Base-by-base conservation (phyloP, 2,113 vertebrate species). In the Rhea pennata region DNA sequence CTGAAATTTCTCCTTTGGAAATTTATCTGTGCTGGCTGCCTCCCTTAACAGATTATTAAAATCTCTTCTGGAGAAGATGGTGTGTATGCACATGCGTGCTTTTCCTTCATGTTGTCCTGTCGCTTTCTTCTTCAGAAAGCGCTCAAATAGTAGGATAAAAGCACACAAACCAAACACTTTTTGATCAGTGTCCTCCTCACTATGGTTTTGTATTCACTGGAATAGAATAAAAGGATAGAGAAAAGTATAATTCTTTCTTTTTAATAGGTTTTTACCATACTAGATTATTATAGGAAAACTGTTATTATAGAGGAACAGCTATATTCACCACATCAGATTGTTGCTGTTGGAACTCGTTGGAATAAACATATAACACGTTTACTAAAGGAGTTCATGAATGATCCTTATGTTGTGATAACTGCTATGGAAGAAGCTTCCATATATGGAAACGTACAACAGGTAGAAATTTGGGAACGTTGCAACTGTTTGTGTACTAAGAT, bases 371-470 rank as follows among this genome's bases (percentile, higher is more conserved):
- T 98, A 87, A 96, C 97, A 46, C 61, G 4, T 20, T 88, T 99
- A 90, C 84, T 98, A 29, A 95, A 87, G 84, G 97, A 98, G 50
- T 97, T 98, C 96, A 99, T 99, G 98, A 96, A 96, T 0, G 96
- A 98, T 54, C 99, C 99, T 39, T 98, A 95, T 7, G 1, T 99
- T 9, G 96, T 99, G 62, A 98, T 99, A 86, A 98, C 98, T 0
- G 90, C 96, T 66, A 54, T 97, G 1, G 98, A 99, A 77, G 99
- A 99, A 95, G 99, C 99, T 21, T 98, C 98, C 2, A 97, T 99
- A 50, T 99, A 98, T 6, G 99, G 98, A 31, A 96, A 97, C 2
- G 98, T 99, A 62, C 99, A 99, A 5, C 99, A 99, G 99, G 99
- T 99, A 89, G 76, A 51, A 33, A 9, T 12, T 33, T 4, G 54